These are phyloP conservation scores for Melanchra persicariae DNA, from an alignment of 2,888 invertebrate species.

Conservation along the genomic window DNA sequence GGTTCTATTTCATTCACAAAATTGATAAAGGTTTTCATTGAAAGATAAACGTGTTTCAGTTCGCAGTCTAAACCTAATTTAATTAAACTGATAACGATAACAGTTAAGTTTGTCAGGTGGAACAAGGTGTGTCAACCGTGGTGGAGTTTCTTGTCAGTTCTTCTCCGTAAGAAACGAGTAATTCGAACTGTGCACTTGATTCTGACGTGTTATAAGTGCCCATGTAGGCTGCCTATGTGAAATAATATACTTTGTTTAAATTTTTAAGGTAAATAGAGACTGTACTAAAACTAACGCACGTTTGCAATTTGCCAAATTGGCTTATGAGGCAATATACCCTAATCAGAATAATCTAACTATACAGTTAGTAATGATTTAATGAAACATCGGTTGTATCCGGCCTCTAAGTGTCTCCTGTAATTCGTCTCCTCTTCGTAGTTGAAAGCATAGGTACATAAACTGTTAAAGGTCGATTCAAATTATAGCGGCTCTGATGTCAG, in stretches of 20 bases:
- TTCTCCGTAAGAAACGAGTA: too few species aligned
- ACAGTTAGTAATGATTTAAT: neutral
- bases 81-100: conserved; percentile 30
- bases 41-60: conserved; percentile 20
- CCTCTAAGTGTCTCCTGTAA: neutral
- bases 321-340: neutral
- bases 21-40: conserved; percentile 26
- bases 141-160: too few species aligned
- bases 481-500: too few species aligned
- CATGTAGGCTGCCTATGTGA: too few species aligned
- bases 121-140: too few species aligned
- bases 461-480: too few species aligned
- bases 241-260: too few species aligned
- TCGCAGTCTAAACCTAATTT: conserved; percentile 25
- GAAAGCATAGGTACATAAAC: neutral
- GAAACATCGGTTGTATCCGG: too few species aligned
- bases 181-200: too few species aligned
- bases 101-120: neutral
- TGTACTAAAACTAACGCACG: neutral
- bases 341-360: neutral
- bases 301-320: neutral
- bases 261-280: neutral
- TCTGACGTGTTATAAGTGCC: too few species aligned
- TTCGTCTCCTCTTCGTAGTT: neutral
- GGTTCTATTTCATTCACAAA: neutral